Evolutionary conservation across 2,888 invertebrate genomes (phyloP), one percentile per base, ranked within the genome.

Genomic region (Xestia rhomboidea): DNA sequence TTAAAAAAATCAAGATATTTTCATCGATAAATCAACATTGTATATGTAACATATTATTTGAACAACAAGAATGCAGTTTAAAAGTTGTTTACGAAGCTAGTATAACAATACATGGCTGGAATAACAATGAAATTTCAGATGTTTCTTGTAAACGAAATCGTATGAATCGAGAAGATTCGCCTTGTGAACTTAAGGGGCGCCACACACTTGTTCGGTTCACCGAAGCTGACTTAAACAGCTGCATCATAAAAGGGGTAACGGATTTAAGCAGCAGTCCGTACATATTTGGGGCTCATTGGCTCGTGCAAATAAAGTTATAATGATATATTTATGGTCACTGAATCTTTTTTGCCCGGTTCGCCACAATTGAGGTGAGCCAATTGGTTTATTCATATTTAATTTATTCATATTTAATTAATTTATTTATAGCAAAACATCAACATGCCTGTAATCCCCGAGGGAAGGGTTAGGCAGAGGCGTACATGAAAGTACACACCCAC

Each of bases 161-260:
- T 64, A 72, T 73, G 51, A 49, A 60, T 27, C 57, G 84, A 73
- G 80, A 80, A 84, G 74, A 77, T 84, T 79, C 87, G 68, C 81
- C 38, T 66, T 44, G 67, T 46, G 30, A 44, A 71, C 30, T 66
- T 18, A 57, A 64, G n/a, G n/a, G 38, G 64, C 11, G 64, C 15
- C 8, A 30, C 64, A 64, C 64, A 41, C 64, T 64, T 41, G 38
- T 41, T 64, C 15, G 63, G 7, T n/a, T 2, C n/a, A 41, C n/a
- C n/a, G 41, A 41, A 64, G 8, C 15, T 24, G 38, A 63, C 2
- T 38, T 63, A 38, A 38, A 63, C 6, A 38, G 41, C 38, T 38
- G 38, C 38, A 38, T 38, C 38, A n/a, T n/a, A n/a, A n/a, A n/a
- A n/a, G n/a, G n/a, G n/a, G n/a, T n/a, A n/a, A n/a, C n/a, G 38